phyloP scores from a whole-genome alignment of 2,888 invertebrate species.

The Meloe dianella region DNA sequence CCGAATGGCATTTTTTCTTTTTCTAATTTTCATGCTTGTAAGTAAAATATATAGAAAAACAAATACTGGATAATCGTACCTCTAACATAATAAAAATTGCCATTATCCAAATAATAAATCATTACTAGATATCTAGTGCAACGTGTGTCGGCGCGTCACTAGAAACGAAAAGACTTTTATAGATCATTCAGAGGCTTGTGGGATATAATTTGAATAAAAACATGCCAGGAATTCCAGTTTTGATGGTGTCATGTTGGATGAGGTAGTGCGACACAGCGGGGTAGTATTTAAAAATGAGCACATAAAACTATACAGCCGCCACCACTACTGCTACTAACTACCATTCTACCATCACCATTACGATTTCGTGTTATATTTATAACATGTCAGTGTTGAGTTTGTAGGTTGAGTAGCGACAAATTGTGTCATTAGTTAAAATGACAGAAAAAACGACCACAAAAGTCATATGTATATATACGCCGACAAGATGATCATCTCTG shows the following conservation, averaged over 20 bases:
- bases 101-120: neutral
- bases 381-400: conserved; percentile 44
- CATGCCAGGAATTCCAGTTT: conserved; percentile 34
- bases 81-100: conserved; percentile 10
- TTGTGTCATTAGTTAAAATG: conserved; percentile 53
- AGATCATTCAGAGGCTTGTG: conserved; percentile 12
- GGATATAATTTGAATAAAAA: conserved; percentile 19
- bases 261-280: neutral
- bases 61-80: no score
- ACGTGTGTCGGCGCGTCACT: neutral
- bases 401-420: conserved; percentile 51
- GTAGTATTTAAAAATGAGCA: conserved; percentile 36
- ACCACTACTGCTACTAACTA: neutral
- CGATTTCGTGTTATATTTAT: conserved; percentile 46
- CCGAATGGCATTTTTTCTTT: conserved; percentile 24
- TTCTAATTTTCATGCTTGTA: neutral
- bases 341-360: neutral
- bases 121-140: conserved; percentile 9
- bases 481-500: conserved; percentile 46
- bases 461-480: conserved; percentile 44
- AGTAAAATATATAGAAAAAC: no score
- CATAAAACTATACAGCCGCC: no score
- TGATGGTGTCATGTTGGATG: conserved; percentile 19
- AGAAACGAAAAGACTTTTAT: conserved; percentile 11
- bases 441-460: conserved; percentile 50